phyloP scores from a whole-genome alignment of 2,113 vertebrate species.

The crab-eating macaque (Macaca fascicularis) region DNA sequence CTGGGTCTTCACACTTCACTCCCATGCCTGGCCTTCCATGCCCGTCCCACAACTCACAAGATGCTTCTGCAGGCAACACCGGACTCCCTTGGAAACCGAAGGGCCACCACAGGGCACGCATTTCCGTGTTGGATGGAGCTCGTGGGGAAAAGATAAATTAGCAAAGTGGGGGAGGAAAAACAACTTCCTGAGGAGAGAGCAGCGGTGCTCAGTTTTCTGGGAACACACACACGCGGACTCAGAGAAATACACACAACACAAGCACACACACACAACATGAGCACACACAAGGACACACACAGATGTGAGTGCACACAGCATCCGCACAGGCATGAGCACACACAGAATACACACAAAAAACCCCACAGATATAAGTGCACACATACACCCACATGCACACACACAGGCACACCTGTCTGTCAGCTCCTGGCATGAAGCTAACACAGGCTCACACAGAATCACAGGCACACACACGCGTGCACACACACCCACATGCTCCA shows the following conservation, averaged over 20 bases:
- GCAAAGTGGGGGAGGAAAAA: background rate
- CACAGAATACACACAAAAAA: background rate
- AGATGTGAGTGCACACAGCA: too few relatives aligned
- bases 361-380: background rate
- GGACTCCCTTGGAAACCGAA: background rate
- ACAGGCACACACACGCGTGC: background rate
- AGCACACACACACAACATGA: too few relatives aligned
- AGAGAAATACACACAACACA: background rate
- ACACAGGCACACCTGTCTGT: background rate
- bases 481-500: background rate
- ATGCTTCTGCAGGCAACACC: background rate
- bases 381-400: background rate
- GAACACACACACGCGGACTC: background rate
- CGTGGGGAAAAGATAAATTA: background rate
- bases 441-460: background rate
- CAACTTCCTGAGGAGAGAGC: background rate
- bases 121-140: rapidly evolving
- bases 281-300: background rate
- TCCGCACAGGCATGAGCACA: background rate
- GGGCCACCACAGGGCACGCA: background rate
- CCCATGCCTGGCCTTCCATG: too few relatives aligned
- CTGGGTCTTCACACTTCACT: background rate
- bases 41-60: too few relatives aligned
- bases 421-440: background rate
- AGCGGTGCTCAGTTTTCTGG: background rate